Conservation (phyloP, 2,797 vertebrate genomes). For the Delichon dasypus region DNA sequence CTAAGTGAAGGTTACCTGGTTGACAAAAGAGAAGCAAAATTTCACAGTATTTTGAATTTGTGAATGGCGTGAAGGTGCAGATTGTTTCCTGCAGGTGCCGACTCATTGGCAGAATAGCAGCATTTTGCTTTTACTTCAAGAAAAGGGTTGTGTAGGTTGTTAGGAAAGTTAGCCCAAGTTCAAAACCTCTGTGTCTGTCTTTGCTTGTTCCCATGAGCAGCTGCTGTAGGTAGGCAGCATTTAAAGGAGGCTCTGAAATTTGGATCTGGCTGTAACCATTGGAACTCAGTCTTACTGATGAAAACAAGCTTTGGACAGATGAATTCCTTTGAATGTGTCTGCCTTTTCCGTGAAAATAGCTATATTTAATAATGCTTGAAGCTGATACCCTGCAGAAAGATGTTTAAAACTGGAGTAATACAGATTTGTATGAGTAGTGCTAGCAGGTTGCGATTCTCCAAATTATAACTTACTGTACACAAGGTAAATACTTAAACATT, state of each 20-base stretch:
- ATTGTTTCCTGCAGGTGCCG: background rate
- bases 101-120: background rate
- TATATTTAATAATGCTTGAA: background rate
- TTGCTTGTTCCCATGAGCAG: background rate
- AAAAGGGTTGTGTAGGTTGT: background rate
- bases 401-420: background rate
- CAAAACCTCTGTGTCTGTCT: background rate
- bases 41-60: background rate
- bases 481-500: background rate
- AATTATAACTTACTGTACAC: background rate
- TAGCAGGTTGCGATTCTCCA: background rate
- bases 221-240: background rate
- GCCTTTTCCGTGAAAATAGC: background rate
- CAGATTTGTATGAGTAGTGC: accelerated
- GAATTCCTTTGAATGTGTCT: background rate
- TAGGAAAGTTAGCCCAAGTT: background rate
- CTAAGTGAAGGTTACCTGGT: background rate
- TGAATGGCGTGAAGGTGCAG: background rate
- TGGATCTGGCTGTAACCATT: background rate
- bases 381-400: background rate
- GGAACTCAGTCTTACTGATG: background rate
- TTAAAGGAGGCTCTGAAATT: background rate
- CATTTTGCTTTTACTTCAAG: background rate
- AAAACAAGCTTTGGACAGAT: background rate
- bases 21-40: background rate